Percentiles rank a stretch among this genome's conserved stretches.
Evolutionary conservation across 2,888 invertebrate genomes (phyloP).

Genomic region (Hydropsyche betteni): DNA sequence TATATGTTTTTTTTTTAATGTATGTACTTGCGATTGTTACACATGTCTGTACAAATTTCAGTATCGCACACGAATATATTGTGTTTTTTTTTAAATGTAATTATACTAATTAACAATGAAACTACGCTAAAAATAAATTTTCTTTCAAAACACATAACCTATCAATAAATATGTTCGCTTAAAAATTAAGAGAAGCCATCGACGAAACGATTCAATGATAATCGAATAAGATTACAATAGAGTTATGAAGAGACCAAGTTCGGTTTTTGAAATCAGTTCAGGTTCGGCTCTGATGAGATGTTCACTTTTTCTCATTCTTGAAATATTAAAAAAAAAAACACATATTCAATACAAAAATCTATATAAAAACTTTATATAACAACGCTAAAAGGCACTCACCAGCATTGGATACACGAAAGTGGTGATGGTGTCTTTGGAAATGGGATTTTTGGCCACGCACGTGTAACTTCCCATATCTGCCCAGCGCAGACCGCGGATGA

Average conservation of each 20-base stretch:
- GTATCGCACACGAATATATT: not conserved
- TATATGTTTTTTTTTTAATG: too few relatives aligned
- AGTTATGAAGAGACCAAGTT: constrained; percentile 2
- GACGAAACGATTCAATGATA: constrained; percentile 1
- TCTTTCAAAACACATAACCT: constrained; percentile 8
- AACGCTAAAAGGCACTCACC: constrained; percentile 56
- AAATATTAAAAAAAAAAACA: not conserved
- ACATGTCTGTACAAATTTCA: constrained; percentile 12
- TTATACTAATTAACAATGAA: constrained; percentile 23
- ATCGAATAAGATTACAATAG: not conserved
- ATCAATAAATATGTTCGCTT: constrained; percentile 20
- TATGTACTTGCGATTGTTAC: too few relatives aligned
- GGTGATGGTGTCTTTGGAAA: constrained; percentile 69
- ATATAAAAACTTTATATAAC: not conserved
- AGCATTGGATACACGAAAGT: constrained; percentile 80
- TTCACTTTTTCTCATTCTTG: constrained; percentile 16
- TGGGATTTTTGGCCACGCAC: constrained; percentile 75
- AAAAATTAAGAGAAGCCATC: constrained; percentile 14
- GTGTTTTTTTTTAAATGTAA: not conserved
- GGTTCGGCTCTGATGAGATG: not conserved
- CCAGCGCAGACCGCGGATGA: constrained; percentile 78
- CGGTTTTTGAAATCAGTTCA: constrained; percentile 12
- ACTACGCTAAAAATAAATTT: not conserved
- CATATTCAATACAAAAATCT: not conserved
- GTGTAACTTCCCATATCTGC: constrained; percentile 83